phyloP scores from a whole-genome alignment of 1,140 invertebrate genomes.

The Nephila pilipes region DNA sequence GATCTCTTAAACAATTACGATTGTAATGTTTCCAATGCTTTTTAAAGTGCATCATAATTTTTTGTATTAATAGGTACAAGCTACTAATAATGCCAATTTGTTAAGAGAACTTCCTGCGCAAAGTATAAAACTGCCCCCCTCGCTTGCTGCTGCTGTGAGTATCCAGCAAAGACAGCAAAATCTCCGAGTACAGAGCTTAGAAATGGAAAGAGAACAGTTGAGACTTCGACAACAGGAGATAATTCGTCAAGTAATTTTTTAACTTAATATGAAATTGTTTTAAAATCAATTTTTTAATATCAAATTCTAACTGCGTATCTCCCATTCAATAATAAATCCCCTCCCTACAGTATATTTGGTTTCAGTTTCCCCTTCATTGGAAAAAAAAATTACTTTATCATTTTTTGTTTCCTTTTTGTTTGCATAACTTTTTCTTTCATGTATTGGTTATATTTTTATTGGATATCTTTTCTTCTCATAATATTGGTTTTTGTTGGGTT shows the following conservation, averaged over 20 bases:
- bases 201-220: conserved; percentile 92
- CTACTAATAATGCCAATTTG: conserved; percentile 49
- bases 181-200: conserved; percentile 82
- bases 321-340: no score
- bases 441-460: no score
- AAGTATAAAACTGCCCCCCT: conserved; percentile 62
- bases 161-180: conserved; percentile 87
- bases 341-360: no score
- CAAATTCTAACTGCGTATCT: no score
- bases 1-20: background rate
- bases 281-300: no score
- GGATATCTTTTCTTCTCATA: no score
- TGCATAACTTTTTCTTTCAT: no score
- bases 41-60: background rate
- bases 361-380: no score
- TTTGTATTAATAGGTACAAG: conserved; percentile 6
- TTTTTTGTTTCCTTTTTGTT: no score
- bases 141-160: conserved; percentile 55
- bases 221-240: conserved; percentile 94
- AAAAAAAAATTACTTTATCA: no score
- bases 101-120: conserved; percentile 63
- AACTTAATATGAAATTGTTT: no score
- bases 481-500: no score
- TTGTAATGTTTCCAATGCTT: background rate
- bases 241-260: conserved; percentile 78